Base-by-base conservation (phyloP, 92 coral and sea anemone genomes). In the Porites divaricata region DNA sequence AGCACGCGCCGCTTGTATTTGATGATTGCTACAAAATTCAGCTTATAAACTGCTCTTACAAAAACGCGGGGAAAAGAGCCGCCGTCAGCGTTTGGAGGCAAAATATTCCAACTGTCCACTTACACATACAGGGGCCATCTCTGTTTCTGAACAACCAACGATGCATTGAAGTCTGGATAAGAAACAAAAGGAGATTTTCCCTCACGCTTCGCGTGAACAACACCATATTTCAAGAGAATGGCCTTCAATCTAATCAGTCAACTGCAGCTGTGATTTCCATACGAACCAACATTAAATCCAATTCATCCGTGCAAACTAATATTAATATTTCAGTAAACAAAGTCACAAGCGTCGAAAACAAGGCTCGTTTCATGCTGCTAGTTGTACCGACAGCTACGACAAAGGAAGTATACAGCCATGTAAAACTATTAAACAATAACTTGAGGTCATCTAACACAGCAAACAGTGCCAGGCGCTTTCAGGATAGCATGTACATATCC, bases 1-100 rank as follows among this genome's bases (percentile, higher is more conserved):
- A 63, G n/a, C 53, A 75, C 10, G 67, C 88, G 4, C 81, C 88
- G 15, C 45, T 84, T 1, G 22, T 1, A 9, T 84, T 84, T 75
- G 70, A 72, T 9, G 86, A 82, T 28, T 59, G 79, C 26, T 48
- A 70, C 14, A 41, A 24, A 3, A 26, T 82, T 24, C 71, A 62
- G 70, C 62, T 82, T 8, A 45, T 63, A 45, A 72, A 82, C 79
- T 82, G 86, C 67, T 70, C 86, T 16, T 78, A 82, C 23, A 58
- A 22, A 35, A 35, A 50, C 17, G 28, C 86, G 6, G 49, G 14
- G 22, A 72, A 65, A 10, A 2, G 45, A 35, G 45, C 45, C 6
- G 70, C 86, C 7, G 64, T 82, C 25, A 61, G 51, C 9, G 53
- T 72, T 61, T 5, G 41, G 16, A 52, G 49, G 41, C 15, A 41